phyloP scores from a whole-genome alignment of 2,797 vertebrate species.

The Sorex maritimensis region DNA sequence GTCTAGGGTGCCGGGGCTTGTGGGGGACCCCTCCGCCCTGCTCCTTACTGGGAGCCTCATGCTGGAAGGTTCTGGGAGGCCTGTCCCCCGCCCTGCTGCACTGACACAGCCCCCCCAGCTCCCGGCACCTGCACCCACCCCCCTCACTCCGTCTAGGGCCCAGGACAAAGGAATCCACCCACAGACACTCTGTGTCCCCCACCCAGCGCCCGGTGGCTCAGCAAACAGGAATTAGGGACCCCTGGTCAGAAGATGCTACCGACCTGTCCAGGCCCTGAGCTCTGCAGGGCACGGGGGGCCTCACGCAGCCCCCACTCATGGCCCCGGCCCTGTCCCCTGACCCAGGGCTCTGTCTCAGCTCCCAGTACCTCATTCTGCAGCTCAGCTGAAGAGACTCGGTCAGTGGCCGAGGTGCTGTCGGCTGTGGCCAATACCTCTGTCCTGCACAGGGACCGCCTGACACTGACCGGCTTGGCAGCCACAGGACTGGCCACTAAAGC shows the following conservation, averaged over 20 bases:
- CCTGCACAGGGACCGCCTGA: neutral
- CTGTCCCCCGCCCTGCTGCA: neutral
- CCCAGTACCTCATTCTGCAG: neutral
- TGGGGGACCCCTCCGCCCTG: no score
- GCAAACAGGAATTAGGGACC: neutral
- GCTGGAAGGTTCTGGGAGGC: neutral
- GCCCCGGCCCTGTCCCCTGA: neutral
- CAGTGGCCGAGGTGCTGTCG: accelerated
- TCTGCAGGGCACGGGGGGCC: neutral
- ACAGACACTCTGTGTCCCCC: slow-evolving; percentile 76
- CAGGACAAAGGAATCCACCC: slow-evolving; percentile 74
- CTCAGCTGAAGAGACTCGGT: neutral
- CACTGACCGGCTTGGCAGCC: accelerated
- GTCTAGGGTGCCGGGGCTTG: accelerated
- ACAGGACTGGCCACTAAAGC: neutral
- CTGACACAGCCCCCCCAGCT: accelerated
- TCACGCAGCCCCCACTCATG: neutral
- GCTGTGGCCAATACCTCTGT: neutral
- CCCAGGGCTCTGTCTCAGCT: neutral
- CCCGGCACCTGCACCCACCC: neutral
- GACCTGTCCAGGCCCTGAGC: no score
- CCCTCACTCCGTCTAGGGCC: slow-evolving; percentile 56
- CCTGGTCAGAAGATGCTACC: no score
- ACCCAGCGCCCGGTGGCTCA: neutral
- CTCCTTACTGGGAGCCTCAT: neutral